Conservation (phyloP, 1,140 invertebrate species). For the Halictus rubicundus region DNA sequence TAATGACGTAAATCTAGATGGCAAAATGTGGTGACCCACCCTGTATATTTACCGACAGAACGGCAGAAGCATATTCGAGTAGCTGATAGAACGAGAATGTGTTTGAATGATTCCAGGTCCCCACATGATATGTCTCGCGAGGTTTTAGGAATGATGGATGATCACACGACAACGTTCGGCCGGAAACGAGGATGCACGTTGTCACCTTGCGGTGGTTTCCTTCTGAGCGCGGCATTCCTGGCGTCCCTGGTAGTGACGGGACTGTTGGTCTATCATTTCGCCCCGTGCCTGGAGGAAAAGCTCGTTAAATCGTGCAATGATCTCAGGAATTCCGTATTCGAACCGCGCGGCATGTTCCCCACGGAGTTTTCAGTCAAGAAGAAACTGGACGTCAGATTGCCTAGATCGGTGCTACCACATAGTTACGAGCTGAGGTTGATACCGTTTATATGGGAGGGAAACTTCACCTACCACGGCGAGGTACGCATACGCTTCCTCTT, state of each 20-base stretch:
- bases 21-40: no score
- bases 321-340: slow-evolving; percentile 69
- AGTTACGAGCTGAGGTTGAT: slow-evolving; percentile 86
- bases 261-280: slow-evolving; percentile 86
- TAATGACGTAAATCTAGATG: no score
- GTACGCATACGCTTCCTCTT: slow-evolving; percentile 71
- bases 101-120: slow-evolving; percentile 45
- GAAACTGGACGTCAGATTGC: slow-evolving; percentile 84
- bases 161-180: slow-evolving; percentile 76
- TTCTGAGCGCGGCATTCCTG: slow-evolving; percentile 80
- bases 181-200: slow-evolving; percentile 77
- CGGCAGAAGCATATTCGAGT: no score
- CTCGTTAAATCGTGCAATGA: slow-evolving; percentile 53
- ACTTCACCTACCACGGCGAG: slow-evolving; percentile 89
- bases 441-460: slow-evolving; percentile 86
- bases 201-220: slow-evolving; percentile 78
- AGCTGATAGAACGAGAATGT: no score
- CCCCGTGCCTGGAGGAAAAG: slow-evolving; percentile 81
- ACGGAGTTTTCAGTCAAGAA: slow-evolving; percentile 70
- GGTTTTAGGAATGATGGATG: slow-evolving; percentile 77
- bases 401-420: slow-evolving; percentile 84
- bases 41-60: no score
- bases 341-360: slow-evolving; percentile 75
- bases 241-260: slow-evolving; percentile 83
- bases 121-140: slow-evolving; percentile 73